Base-by-base conservation (phyloP, 2,797 vertebrate genomes). In the Anolis apletophallus region DNA sequence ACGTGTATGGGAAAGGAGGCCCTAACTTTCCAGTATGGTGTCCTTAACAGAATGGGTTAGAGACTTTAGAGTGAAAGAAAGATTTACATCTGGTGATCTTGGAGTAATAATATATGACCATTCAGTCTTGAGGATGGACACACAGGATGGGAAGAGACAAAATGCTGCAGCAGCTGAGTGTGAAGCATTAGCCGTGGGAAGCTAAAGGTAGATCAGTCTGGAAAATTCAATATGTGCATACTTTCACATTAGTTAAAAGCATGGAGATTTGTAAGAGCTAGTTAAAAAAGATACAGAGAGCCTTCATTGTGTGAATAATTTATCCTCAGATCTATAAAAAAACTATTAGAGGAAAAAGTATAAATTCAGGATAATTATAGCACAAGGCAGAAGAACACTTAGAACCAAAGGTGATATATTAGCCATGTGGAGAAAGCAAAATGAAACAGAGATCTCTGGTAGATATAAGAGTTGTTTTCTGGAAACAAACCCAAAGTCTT, bases 291-390 rank as follows among this genome's bases (percentile, higher is more conserved):
- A 88, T 87, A 83, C 87, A 10, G 81, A 93, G 88, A 92, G 92
- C 82, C 67, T 90, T 77, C 57, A 83, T 34, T 55, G 87, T 77
- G 89, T 95, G 89, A 94, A 95, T 94, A 94, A 95, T 95, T 95
- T 93, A 95, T 91, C 92, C 75, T 80, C 69, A 92, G 91, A 85
- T 81, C 93, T 94, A 93, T 91, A 93, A 94, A 95, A 93, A 52
- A 86, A 55, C 90, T 92, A 72, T 1, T 0, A 88, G 89, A 71
- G 87, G 91, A 23, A 40, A 55, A 91, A 94, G 91, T 91, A 93
- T 93, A 93, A 92, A 94, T 94, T 94, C 90, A 93, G 81, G 91
- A 91, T 95, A 95, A 95, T 95, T 95, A 94, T 94, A 95, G 94
- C 75, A 92, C 84, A 71, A 90, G 89, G 85, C 72, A 91, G 89